Conservation (phyloP, 2,113 vertebrate genomes). For the Hypanus sabinus region DNA sequence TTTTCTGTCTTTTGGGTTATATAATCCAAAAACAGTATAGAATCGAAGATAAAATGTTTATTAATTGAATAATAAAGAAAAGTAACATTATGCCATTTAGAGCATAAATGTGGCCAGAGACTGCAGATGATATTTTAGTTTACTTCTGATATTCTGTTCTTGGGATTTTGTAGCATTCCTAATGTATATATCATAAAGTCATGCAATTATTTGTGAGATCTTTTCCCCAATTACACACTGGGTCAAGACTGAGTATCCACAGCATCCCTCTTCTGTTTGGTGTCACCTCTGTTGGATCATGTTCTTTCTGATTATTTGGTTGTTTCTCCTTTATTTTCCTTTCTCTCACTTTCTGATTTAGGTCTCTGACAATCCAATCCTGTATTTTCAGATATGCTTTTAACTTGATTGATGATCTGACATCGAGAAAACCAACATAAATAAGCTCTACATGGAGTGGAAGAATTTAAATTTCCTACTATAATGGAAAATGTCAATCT, state of each 20-base stretch:
- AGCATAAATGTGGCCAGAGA: background rate
- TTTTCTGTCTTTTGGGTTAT: background rate
- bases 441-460: background rate
- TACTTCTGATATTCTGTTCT: background rate
- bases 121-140: background rate
- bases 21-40: too few relatives aligned
- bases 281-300: background rate
- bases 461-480: conserved; percentile 26
- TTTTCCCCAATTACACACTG: background rate
- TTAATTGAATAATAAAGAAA: background rate
- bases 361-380: conserved; percentile 18
- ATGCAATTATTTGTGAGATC: background rate
- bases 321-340: background rate
- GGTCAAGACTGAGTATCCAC: background rate
- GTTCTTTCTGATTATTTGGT: background rate
- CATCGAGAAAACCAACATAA: conserved; percentile 10
- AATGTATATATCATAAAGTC: background rate
- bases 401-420: conserved; percentile 36
- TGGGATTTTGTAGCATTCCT: background rate
- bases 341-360: background rate
- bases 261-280: background rate
- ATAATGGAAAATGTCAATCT: conserved; percentile 34
- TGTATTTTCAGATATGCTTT: background rate
- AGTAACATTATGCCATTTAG: background rate
- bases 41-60: background rate